phyloP scores from a whole-genome alignment of 1,140 invertebrate species.

The Asobara japonica region DNA sequence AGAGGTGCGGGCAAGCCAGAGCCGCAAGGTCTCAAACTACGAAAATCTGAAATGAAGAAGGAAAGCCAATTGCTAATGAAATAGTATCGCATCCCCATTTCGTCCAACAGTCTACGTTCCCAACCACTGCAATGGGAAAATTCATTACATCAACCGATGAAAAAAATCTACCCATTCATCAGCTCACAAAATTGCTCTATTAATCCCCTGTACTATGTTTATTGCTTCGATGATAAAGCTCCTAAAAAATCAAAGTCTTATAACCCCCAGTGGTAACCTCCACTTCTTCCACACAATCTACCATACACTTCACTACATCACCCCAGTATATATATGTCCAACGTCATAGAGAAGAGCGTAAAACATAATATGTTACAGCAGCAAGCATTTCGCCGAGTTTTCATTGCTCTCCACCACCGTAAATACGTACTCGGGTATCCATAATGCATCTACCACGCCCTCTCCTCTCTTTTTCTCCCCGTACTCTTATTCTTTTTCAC shows the following conservation, averaged over 20 bases:
- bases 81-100: too few species aligned
- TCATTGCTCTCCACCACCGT: conserved; percentile 35
- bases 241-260: not conserved
- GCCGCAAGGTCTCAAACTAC: too few species aligned
- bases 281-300: not conserved
- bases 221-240: not conserved
- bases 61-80: too few species aligned
- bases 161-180: not conserved
- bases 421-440: conserved; percentile 39
- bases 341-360: conserved; percentile 32
- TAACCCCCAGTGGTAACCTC: too few species aligned
- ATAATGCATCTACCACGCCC: conserved; percentile 47
- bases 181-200: not conserved
- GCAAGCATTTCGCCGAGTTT: conserved; percentile 31
- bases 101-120: too few species aligned
- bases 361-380: conserved; percentile 40
- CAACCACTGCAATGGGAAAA: too few species aligned
- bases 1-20: too few species aligned
- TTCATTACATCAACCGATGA: not conserved
- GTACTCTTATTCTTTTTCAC: not conserved
- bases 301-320: not conserved
- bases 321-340: not conserved
- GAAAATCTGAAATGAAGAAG: too few species aligned
- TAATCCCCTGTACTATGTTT: not conserved
- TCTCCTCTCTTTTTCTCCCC: conserved; percentile 8